phyloP scores from a whole-genome alignment of 2,113 vertebrate genomes.

The Gasterosteus nipponicus region DNA sequence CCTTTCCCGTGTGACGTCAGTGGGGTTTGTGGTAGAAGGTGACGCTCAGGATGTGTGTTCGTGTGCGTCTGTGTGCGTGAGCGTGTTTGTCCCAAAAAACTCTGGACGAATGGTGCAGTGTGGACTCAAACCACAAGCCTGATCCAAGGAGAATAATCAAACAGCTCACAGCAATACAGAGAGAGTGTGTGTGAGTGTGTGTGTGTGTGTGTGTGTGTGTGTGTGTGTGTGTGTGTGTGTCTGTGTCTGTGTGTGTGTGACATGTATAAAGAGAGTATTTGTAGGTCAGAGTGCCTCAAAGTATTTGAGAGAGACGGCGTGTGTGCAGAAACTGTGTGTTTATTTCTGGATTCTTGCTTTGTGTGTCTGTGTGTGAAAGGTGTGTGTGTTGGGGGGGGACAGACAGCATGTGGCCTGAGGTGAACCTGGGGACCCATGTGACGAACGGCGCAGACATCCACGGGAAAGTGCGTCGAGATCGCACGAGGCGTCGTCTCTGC shows the following conservation, averaged over 20 bases:
- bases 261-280: slow-evolving; percentile 19
- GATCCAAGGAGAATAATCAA: slow-evolving; percentile 37
- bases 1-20: slow-evolving; percentile 76
- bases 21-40: slow-evolving; percentile 48
- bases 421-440: slow-evolving; percentile 62
- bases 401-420: slow-evolving; percentile 35
- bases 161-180: not conserved
- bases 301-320: slow-evolving; percentile 35
- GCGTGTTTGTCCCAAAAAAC: slow-evolving; percentile 18
- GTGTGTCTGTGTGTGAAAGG: not conserved
- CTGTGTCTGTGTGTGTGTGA: slow-evolving; percentile 6
- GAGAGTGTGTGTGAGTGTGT: not conserved
- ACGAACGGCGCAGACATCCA: slow-evolving; percentile 44
- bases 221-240: not conserved
- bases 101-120: slow-evolving; percentile 13
- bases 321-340: slow-evolving; percentile 7
- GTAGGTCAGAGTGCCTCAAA: slow-evolving; percentile 32
- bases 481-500: slow-evolving; percentile 54
- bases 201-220: slow-evolving; percentile 1
- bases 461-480: slow-evolving; percentile 46
- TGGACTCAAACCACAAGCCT: slow-evolving; percentile 33
- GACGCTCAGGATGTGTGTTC: slow-evolving; percentile 2
- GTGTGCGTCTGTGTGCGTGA: not conserved
- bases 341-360: slow-evolving; percentile 36
- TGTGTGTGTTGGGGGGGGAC: not conserved